Base-by-base conservation (phyloP, 2,113 vertebrate species). In the Rhinogobius similis region DNA sequence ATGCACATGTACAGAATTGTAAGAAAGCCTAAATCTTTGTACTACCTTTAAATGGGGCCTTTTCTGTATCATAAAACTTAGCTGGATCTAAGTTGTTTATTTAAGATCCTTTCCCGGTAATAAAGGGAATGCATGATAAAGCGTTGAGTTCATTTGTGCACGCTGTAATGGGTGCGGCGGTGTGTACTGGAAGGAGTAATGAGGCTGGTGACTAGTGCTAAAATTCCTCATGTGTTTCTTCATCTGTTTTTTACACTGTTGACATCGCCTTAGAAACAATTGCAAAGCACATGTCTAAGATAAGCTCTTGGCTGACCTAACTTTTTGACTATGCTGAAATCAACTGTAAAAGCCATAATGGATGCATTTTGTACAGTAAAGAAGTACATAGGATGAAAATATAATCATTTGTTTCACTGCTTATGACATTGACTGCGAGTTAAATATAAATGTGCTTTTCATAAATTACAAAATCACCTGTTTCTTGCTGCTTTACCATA, bases 221-320 rank as follows among this genome's bases (percentile, higher is more conserved):
- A 82, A 81, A 90, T 85, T 90, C 80, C 83, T 70, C 74, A 78
- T 63, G 3, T 62, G 71, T 78, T 77, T 81, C 70, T 79, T 85
- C 73, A 69, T 86, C 26, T 92, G 88, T 91, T 90, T 90, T 36
- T 86, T 56, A 70, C 50, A 68, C 16, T 92, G 90, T 91, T 90
- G 85, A 91, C 27, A 65, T 91, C 77, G 75, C 90, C 85, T 39
- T 89, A 82, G 91, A 82, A 84, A 92, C 88, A 21, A 52, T 0
- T 10, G 13, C 13, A 23, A 26, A 21, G 27, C 39, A 9, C 62
- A 16, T n/a, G 27, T 68, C 32, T 46, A 16, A 36, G 65, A 14
- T 18, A 12, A 62, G 38, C 63, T 36, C n/a, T 53, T 61, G 3
- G 46, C 68, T 5, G 13, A 26, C 41, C 11, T 16, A 3, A 6